Percentiles rank a stretch among this genome's conserved stretches.
phyloP scores from a whole-genome alignment of 2,797 vertebrate species.

The Oceanodroma leucorhoa region DNA sequence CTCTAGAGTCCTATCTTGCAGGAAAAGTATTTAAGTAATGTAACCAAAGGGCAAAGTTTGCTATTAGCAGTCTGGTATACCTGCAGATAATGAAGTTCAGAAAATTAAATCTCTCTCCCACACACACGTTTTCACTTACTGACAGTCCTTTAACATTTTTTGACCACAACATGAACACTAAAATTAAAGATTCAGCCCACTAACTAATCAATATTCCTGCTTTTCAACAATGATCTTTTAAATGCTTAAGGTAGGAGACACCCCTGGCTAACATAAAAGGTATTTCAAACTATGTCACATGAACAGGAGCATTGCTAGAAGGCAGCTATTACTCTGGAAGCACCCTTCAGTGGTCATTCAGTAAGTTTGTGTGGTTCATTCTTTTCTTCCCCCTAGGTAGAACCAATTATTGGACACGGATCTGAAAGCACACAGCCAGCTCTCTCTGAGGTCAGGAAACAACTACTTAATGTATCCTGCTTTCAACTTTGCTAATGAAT shows the following conservation, averaged over 20 bases:
- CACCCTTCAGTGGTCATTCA: constrained; percentile 4
- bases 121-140: not conserved
- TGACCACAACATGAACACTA: not conserved
- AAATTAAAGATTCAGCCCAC: not conserved
- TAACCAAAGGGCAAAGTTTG: not conserved
- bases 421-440: constrained; percentile 39
- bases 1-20: not conserved
- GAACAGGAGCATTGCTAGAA: constrained; percentile 21
- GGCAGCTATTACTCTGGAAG: constrained; percentile 8
- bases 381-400: constrained; percentile 30
- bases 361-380: not conserved
- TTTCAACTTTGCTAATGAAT: constrained; percentile 57
- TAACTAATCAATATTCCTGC: not conserved
- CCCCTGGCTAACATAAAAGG: constrained; percentile 1
- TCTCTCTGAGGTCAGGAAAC: constrained; percentile 42
- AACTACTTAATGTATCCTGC: constrained; percentile 45
- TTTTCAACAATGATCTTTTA: constrained; percentile 7
- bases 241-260: not conserved
- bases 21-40: not conserved
- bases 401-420: constrained; percentile 46
- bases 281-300: constrained; percentile 27
- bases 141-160: not conserved
- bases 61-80: not conserved
- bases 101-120: not conserved
- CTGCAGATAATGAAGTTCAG: not conserved